Evolutionary conservation across 1,140 invertebrate species (phyloP), one percentile per base, ranked within the genome.

Genomic region (Drosophila subobscura): DNA sequence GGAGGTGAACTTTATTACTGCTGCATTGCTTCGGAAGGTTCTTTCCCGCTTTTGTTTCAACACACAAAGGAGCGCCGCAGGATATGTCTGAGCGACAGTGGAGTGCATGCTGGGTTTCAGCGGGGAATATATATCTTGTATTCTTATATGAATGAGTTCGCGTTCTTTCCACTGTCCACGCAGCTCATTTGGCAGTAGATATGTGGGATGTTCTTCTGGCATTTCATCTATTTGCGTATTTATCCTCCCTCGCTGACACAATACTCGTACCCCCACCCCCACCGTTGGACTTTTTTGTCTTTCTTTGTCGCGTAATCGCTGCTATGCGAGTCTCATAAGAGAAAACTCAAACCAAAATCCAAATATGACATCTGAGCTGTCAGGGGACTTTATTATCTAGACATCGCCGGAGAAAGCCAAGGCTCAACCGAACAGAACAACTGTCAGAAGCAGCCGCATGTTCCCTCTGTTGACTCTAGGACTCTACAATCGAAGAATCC

Each of bases 31-130:
- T 42, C 40, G 37, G 23, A 47, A 58, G 41, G 52, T 44, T 45
- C n/a, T 20, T 33, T 53, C 33, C 14, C 47, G 50, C 74, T 71
- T 77, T 83, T 78, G 68, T 81, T 63, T 80, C 22, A 65, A 57
- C n/a, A 33, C 44, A 75, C 55, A 79, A 60, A 64, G 61, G 37
- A 56, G 23, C 75, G 14, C 76, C 50, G 57, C 76, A 66, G 68
- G 76, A 61, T 60, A 59, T 63, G 33, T 23, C 23, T 41, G 8
- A 20, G 5, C 42, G 1, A 77, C 55, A 58, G 61, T 74, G 72
- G 53, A 41, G 12, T 6, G 7, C 6, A n/a, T 4, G 29, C 7
- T 27, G 1, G 5, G 2, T 23, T 1, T 2, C 33, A 47, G 29
- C 8, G 27, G 16, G 29, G 8, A 10, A 37, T 37, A 12, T 37